These are phyloP conservation scores for Desmophyllum pertusum DNA, from an alignment of 92 coral and sea anemone species.

Conservation along the genomic window DNA sequence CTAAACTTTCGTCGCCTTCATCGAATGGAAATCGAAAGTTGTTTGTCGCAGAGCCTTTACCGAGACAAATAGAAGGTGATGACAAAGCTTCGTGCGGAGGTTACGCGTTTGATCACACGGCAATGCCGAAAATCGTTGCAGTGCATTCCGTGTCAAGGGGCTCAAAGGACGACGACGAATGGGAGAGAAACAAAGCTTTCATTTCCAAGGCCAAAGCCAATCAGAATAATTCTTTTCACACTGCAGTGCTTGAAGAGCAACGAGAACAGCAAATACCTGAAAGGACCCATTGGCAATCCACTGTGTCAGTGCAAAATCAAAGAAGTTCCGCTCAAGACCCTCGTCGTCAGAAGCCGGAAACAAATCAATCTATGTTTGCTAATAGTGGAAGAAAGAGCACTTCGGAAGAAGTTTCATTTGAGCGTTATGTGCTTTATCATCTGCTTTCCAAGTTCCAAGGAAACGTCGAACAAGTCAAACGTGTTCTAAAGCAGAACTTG, in stretches of 20 bases:
- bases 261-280: too few relatives aligned
- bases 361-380: neutral
- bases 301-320: neutral
- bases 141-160: constrained; percentile 61
- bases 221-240: neutral
- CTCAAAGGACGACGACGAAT: constrained; percentile 31
- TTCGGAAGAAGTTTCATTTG: constrained; percentile 23
- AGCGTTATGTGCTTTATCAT: constrained; percentile 33
- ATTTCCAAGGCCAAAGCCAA: constrained; percentile 18
- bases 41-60: constrained; percentile 11
- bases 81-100: constrained; percentile 53
- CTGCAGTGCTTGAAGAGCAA: neutral
- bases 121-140: constrained; percentile 71
- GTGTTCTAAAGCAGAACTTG: constrained; percentile 16
- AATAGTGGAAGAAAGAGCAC: neutral
- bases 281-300: neutral
- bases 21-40: neutral
- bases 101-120: constrained; percentile 65
- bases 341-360: neutral
- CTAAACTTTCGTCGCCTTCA: neutral
- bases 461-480: constrained; percentile 36
- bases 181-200: constrained; percentile 40
- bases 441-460: constrained; percentile 38
- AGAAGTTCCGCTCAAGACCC: neutral
- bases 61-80: constrained; percentile 24